Evolutionary conservation across 1,140 invertebrate genomes (phyloP).

Genomic region (fruit fly (Drosophila melanogaster)): Release_6_plus_ISO1_MT NC_004354.4:10403501-10404000

Average conservation of each 20-base stretch:
- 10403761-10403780: conserved; percentile 68
- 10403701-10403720: neutral
- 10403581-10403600: neutral
- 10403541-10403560: conserved; percentile 21
- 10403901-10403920: conserved; percentile 65
- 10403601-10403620: conserved; percentile 54
- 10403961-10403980: conserved; percentile 47
- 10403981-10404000: conserved; percentile 71
- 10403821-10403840: neutral
- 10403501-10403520: neutral
- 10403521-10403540: neutral
- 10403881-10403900: conserved; percentile 3
- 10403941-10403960: neutral
- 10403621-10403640: conserved; percentile 81
- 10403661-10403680: conserved; percentile 14
- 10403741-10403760: conserved; percentile 69
- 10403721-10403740: conserved; percentile 37
- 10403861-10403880: too few species aligned
- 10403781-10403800: conserved; percentile 43
- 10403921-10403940: conserved; percentile 45
- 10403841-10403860: neutral
- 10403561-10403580: neutral
- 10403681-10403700: neutral
- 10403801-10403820: neutral
- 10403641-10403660: conserved; percentile 36